Conservation (phyloP, 2,113 vertebrate species). For the Thermophis baileyi region DNA sequence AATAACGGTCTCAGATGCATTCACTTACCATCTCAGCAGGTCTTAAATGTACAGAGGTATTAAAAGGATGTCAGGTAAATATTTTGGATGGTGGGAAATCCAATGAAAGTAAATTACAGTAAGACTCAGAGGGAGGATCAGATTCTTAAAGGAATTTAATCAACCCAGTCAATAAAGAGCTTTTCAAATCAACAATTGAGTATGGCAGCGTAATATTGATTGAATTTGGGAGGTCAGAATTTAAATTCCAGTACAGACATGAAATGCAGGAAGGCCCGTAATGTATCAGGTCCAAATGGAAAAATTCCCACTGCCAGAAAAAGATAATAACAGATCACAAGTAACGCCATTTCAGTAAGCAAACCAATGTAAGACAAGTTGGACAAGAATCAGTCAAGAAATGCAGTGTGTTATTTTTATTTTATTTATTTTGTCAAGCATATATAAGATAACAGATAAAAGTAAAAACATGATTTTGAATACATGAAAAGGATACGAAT, state of each 20-base stretch:
- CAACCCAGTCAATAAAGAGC: neutral
- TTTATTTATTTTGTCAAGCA: too few relatives aligned
- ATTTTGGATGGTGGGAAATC: slow-evolving; percentile 30
- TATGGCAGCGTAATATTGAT: neutral
- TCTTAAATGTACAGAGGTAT: slow-evolving; percentile 26
- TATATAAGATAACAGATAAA: too few relatives aligned
- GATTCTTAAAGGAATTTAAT: slow-evolving; percentile 18
- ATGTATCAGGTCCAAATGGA: neutral
- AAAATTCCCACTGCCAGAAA: neutral
- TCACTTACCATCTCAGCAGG: slow-evolving; percentile 19
- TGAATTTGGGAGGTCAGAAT: neutral
- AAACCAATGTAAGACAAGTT: neutral
- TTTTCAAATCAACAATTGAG: neutral
- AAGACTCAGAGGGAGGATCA: slow-evolving; percentile 14
- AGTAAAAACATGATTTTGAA: too few relatives aligned
- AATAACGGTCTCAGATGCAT: slow-evolving; percentile 39
- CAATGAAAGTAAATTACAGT: neutral
- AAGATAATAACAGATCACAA: neutral
- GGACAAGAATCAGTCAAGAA: neutral
- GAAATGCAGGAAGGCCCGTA: neutral
- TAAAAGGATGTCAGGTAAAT: slow-evolving; percentile 44
- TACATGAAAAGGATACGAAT: too few relatives aligned
- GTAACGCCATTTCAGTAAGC: neutral
- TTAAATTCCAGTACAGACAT: neutral
- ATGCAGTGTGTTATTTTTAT: neutral